Evolutionary conservation across 2,113 vertebrate species (phyloP), one percentile per base, ranked within the genome.

Genomic region (Leucosticte australis): DNA sequence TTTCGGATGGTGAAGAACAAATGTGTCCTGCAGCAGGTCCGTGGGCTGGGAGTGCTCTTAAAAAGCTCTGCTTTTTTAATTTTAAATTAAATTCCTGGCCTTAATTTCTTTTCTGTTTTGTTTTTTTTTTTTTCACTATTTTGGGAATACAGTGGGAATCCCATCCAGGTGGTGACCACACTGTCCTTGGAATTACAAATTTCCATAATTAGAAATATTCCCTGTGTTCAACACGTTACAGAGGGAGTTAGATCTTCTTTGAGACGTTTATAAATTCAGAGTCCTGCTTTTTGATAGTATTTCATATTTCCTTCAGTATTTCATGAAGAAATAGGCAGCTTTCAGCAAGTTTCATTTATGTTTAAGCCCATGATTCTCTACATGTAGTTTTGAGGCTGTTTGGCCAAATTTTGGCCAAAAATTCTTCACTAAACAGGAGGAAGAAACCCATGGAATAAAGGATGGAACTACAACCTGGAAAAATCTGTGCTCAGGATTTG

Each of bases 311-410:
- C 13, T 73, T 44, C 26, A 14, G 19, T 6, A 39, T 21, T 21
- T 53, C 15, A 42, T 2, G 6, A 63, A 87, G 13, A 56, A 89
- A 15, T 0, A 15, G 5, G 4, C 13, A 50, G 1, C 3, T 92
- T 55, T 52, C 9, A 83, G 10, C 8, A 4, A 17, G 4, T 41
- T 83, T 49, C 15, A 9, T 16, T 22, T 6, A 12, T 13, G 1
- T 33, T 44, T 21, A 26, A 33, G 8, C 15, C 59, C 3, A 3
- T 2, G 2, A 11, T 20, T 11, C 13, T n/a, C 20, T 3, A 11
- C 16, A 3, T 0, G 0, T 8, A 2, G 22, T 53, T 68, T 53
- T 39, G 7, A 44, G 28, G 33, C 7, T 3, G 2, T 53, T 60
- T 46, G 55, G 71, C 7, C 22, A 22, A 69, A 52, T 69, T 77